A percentile compares a stretch with the other conserved stretches of the same genome.
These are phyloP conservation scores for Heterocephalus glaber DNA, from an alignment of 2,113 vertebrate genomes.

Conservation along the genomic window DNA sequence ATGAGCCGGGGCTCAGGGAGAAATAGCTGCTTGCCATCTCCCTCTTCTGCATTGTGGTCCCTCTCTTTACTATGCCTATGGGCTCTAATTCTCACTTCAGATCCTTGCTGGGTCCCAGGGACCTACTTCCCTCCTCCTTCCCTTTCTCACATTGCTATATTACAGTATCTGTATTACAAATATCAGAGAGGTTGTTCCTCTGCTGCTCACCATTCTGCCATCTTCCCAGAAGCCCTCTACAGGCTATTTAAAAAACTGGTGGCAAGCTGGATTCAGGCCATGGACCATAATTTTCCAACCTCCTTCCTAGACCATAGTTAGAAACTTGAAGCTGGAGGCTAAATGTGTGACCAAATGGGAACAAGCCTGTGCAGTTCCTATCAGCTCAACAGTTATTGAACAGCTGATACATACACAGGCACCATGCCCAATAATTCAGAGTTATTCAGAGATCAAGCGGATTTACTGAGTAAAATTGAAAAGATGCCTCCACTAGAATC, in stretches of 20 bases:
- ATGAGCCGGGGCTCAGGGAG: background rate
- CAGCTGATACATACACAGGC: background rate
- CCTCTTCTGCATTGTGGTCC: background rate
- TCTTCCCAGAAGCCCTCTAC: background rate
- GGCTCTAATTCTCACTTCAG: background rate
- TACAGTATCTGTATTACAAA: background rate
- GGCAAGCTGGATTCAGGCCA: background rate
- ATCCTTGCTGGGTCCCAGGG: background rate
- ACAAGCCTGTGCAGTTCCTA: background rate
- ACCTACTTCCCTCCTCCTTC: too few species aligned
- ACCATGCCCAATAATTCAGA: background rate
- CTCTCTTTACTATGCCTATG: background rate
- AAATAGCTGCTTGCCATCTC: background rate
- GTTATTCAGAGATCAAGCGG: background rate
- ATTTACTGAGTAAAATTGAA: background rate
- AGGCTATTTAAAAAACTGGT: background rate
- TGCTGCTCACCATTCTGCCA: background rate
- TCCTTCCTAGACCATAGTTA: background rate
- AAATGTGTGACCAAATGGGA: background rate
- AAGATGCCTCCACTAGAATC: background rate
- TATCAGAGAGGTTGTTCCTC: background rate
- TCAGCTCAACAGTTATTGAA: background rate
- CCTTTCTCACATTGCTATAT: background rate
- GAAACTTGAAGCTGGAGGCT: background rate
- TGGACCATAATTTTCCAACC: background rate